Percentiles rank a stretch among this genome's conserved stretches.
Conservation (phyloP, 2,888 invertebrate species). For the Platycheirus albimanus region DNA sequence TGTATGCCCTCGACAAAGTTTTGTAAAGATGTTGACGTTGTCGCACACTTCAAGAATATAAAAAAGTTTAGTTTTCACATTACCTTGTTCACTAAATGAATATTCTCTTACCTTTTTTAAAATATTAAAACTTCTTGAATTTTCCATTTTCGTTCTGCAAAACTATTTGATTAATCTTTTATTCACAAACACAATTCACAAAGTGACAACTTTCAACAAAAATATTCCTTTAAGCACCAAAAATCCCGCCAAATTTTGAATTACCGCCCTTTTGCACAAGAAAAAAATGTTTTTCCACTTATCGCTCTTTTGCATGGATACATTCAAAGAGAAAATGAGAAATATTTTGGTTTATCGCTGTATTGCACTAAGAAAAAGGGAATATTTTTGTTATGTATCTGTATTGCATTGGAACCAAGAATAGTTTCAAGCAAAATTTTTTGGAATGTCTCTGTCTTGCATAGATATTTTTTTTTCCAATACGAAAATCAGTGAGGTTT, state of each 20-base stretch:
- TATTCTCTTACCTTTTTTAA: too few relatives aligned
- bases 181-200: conserved; percentile 7
- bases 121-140: too few relatives aligned
- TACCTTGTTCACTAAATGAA: too few relatives aligned
- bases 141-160: too few relatives aligned
- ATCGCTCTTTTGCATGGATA: conserved; percentile 3
- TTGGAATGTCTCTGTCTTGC: conserved; percentile 10
- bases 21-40: conserved; percentile 3
- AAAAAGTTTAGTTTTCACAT: too few relatives aligned
- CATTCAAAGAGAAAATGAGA: too few relatives aligned
- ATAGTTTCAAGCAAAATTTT: background rate
- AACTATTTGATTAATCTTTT: background rate
- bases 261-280: background rate
- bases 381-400: too few relatives aligned
- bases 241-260: conserved; percentile 18
- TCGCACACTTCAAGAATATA: too few relatives aligned
- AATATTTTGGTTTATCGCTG: too few relatives aligned
- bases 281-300: background rate
- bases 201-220: conserved; percentile 2
- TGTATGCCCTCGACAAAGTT: conserved; percentile 5
- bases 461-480: conserved; percentile 8
- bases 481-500: conserved; percentile 1
- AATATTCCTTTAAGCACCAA: background rate
- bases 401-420: too few relatives aligned
- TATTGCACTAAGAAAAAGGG: too few relatives aligned